Conservation (phyloP, 2,888 invertebrate species). For the Fragum whitleyi region DNA sequence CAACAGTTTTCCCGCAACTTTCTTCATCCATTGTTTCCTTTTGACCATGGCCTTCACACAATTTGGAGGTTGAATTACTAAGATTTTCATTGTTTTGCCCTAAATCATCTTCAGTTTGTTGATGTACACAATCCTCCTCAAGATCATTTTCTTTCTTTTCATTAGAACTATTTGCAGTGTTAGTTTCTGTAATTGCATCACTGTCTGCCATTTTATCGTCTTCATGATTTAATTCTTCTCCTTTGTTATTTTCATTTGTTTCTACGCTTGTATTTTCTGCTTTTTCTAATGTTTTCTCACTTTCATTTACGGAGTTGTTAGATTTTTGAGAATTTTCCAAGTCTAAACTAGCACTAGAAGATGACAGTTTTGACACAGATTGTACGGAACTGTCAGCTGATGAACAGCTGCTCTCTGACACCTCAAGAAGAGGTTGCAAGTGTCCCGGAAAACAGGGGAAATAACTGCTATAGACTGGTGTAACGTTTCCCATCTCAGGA, state of each 20-base stretch:
- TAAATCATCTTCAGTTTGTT: too few species aligned
- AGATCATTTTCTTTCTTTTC: background rate
- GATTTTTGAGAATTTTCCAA: background rate
- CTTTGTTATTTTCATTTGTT: background rate
- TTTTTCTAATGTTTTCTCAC: background rate
- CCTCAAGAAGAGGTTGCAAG: background rate
- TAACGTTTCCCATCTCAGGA: conserved; percentile 43
- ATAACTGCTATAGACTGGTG: conserved; percentile 32
- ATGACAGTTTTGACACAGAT: background rate
- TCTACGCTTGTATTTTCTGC: background rate
- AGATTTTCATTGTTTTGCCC: too few species aligned
- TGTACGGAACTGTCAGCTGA: conserved; percentile 3
- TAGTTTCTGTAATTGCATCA: background rate
- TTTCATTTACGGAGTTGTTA: background rate
- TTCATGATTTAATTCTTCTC: background rate
- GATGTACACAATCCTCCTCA: background rate
- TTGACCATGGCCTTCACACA: too few species aligned
- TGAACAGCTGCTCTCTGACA: conserved; percentile 23
- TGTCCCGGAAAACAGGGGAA: background rate
- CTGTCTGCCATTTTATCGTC: background rate
- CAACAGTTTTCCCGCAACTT: too few species aligned
- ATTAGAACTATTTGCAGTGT: background rate
- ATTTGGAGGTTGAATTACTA: too few species aligned
- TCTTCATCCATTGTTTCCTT: too few species aligned
- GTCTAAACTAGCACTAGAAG: background rate